Percentiles rank a stretch among this genome's conserved stretches.
Evolutionary conservation across 2,113 vertebrate species (phyloP).

Genomic region (Lasiurus borealis): DNA sequence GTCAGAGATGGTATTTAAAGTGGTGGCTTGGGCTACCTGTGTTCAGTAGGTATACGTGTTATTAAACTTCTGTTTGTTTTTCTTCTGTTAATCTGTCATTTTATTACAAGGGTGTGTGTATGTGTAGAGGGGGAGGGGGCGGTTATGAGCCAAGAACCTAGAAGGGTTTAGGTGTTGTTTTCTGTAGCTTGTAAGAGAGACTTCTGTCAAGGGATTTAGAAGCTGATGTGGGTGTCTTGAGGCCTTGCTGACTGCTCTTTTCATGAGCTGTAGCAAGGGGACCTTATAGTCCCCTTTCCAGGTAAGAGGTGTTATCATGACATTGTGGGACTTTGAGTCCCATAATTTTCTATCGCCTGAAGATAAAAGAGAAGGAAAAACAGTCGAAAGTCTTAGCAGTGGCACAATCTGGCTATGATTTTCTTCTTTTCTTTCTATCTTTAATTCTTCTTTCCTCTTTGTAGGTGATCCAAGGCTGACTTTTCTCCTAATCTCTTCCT

Average conservation of each 20-base stretch:
- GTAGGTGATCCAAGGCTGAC: conserved; percentile 26
- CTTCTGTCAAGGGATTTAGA: neutral
- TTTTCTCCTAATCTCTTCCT: neutral
- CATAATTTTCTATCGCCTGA: neutral
- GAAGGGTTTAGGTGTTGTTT: neutral
- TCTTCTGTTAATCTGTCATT: neutral
- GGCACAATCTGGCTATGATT: conserved; percentile 7
- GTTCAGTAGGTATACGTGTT: neutral
- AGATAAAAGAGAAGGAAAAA: neutral
- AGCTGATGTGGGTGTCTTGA: neutral
- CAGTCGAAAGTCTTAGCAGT: neutral
- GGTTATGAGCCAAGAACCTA: neutral
- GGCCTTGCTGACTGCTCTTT: neutral
- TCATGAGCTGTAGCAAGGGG: neutral
- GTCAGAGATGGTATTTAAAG: neutral
- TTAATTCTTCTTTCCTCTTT: conserved; percentile 37
- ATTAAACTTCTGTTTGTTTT: neutral
- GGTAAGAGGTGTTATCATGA: neutral
- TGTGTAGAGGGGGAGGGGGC: neutral
- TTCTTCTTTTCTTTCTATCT: conserved; percentile 52
- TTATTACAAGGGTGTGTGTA: neutral
- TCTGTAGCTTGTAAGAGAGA: neutral
- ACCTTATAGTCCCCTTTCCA: neutral
- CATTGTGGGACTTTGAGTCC: neutral
- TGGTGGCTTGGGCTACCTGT: neutral